phyloP scores from a whole-genome alignment of 2,113 vertebrate genomes.

The Trichomycterus rosablanca region DNA sequence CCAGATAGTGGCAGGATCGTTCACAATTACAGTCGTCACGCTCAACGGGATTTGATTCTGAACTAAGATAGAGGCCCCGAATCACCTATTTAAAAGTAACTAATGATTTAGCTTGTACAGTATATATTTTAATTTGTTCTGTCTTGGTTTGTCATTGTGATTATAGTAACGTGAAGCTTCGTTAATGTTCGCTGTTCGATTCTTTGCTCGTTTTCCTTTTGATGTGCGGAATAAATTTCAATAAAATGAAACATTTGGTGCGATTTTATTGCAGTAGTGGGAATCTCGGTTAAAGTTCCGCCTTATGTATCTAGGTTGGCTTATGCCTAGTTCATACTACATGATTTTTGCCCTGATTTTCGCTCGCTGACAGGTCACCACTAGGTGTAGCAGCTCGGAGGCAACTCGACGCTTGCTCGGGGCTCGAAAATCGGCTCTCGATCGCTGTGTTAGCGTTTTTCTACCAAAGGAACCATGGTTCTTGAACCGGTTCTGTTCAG shows the following conservation, averaged over 20 bases:
- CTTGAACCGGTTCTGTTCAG: too few species aligned
- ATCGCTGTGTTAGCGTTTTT: too few species aligned
- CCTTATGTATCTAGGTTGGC: too few species aligned
- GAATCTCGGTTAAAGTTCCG: too few species aligned
- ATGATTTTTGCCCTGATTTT: too few species aligned
- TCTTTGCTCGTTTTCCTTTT: conserved; percentile 11
- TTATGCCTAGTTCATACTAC: too few species aligned
- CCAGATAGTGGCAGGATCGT: conserved; percentile 10
- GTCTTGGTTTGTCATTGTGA: conserved; percentile 11
- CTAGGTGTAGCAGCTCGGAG: too few species aligned
- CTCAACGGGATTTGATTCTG: conserved; percentile 13
- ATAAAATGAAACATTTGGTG: conserved; percentile 30
- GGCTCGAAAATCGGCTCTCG: too few species aligned
- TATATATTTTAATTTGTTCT: conserved; percentile 24
- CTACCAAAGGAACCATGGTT: too few species aligned
- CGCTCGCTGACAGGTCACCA: too few species aligned
- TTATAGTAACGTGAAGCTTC: conserved; percentile 19
- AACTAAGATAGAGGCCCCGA: background rate
- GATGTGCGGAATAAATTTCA: conserved; percentile 28
- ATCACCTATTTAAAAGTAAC: background rate
- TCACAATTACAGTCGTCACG: conserved; percentile 13
- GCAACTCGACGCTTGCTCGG: too few species aligned
- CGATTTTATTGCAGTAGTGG: too few species aligned
- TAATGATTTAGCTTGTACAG: conserved; percentile 29
- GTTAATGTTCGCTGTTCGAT: conserved; percentile 12